Conservation (phyloP, 2,888 invertebrate species). For the Orchesella flavescens region DNA sequence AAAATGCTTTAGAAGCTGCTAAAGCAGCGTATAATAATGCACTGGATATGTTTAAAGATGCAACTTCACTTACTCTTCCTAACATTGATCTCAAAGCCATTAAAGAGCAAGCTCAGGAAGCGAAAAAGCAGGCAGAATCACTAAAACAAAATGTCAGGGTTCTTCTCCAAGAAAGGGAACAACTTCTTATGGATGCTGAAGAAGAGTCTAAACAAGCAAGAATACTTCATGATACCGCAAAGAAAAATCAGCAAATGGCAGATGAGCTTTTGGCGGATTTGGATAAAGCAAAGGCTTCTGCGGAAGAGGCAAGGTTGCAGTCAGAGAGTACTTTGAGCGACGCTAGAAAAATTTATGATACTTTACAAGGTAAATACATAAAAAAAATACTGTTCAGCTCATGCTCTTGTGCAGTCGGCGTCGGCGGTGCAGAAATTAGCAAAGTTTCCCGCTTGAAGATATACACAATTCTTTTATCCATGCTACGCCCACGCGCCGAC, state of each 20-base stretch:
- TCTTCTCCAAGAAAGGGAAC: slow-evolving; percentile 57
- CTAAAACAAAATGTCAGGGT: slow-evolving; percentile 57
- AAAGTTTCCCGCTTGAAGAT: no score
- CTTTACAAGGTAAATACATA: slow-evolving; percentile 78
- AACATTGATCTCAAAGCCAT: slow-evolving; percentile 83
- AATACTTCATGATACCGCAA: slow-evolving; percentile 77
- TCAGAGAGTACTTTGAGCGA: slow-evolving; percentile 88
- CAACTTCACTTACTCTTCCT: slow-evolving; percentile 85
- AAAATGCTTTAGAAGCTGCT: slow-evolving; percentile 83
- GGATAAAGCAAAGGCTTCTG: slow-evolving; percentile 83
- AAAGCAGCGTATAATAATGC: slow-evolving; percentile 87
- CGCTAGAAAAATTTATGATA: slow-evolving; percentile 85
- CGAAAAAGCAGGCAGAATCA: slow-evolving; percentile 80
- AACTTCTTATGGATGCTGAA: slow-evolving; percentile 79
- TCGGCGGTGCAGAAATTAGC: no score
- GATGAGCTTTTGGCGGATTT: slow-evolving; percentile 87
- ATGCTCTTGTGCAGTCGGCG: no score
- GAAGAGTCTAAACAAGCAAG: slow-evolving; percentile 78
- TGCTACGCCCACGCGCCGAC: no score
- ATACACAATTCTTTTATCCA: no score
- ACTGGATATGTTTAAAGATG: slow-evolving; percentile 85
- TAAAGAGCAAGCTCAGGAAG: slow-evolving; percentile 80
- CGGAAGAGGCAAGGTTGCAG: slow-evolving; percentile 86
- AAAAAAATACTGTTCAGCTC: no score
- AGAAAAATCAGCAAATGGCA: slow-evolving; percentile 83